Evolutionary conservation across 2,797 vertebrate species (phyloP), one percentile per base, ranked within the genome.

Genomic region (Phrynocephalus vlangalii): DNA sequence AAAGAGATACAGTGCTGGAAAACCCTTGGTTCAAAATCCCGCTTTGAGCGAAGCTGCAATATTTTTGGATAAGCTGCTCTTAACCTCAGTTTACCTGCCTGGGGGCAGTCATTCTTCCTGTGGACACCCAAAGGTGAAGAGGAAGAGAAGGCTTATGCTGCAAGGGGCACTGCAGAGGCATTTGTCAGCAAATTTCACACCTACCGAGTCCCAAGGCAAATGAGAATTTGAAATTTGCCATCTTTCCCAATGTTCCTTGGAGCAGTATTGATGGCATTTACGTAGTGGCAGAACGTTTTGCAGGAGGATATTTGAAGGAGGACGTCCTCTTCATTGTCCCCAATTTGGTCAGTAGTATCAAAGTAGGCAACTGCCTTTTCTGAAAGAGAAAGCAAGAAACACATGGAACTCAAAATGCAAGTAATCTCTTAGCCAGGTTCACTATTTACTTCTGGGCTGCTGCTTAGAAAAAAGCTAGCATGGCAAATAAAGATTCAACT

Each of bases 241-340:
- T 99, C 99, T 94, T 99, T 99, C 24, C 99, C 99, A 3, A 99
- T 99, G 95, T 96, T 99, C 90, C 99, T 96, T 33, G 98, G 97
- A 3, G 98, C 98, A 3, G 96, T 96, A 79, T 98, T 99, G 92
- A 99, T 98, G 84, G 98, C 97, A 24, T 96, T 98, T 89, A 98
- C 98, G 0, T 99, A 99, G 91, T 96, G 98, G 95, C 98, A 99
- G 92, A 99, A 98, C 1, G 97, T 97, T 94, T 97, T 98, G 78
- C 97, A 97, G 0, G 97, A 97, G 16, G 97, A 96, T 86, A 96
- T 97, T 90, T 97, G 97, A 77, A 97, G 95, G 89, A 98, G 93
- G 3, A 97, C 96, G 8, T 97, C 96, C 60, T 97, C 97, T 79
- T 98, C 97, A 1, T 97, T 95, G 93, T 98, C 97, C 60, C 97